Percentiles rank a stretch among this genome's conserved stretches.
Evolutionary conservation across 2,113 vertebrate genomes (phyloP).

Genomic region (Petrocephalus zakoni): DNA sequence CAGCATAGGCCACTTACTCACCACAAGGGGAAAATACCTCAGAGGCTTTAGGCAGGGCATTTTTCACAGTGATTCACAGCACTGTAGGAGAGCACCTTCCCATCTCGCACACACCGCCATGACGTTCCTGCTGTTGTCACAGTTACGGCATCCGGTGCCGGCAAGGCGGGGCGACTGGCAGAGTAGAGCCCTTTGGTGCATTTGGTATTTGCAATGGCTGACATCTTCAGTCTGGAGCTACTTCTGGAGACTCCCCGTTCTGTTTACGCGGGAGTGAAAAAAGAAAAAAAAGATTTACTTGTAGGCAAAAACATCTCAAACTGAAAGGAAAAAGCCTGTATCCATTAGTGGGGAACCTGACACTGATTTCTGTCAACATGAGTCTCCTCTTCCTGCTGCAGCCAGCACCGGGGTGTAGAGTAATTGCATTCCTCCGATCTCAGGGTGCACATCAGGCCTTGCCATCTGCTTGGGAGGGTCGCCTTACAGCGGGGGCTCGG

Average conservation of each 20-base stretch:
- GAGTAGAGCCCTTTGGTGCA: constrained; percentile 48
- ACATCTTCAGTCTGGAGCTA: constrained; percentile 45
- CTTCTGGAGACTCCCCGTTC: not conserved
- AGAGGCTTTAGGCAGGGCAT: not conserved
- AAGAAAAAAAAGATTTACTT: constrained; percentile 30
- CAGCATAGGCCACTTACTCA: not conserved
- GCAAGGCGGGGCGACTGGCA: constrained; percentile 34
- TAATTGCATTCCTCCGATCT: constrained; percentile 7
- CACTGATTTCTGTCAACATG: constrained; percentile 4
- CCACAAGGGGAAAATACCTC: not conserved
- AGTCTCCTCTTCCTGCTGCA: constrained; percentile 1
- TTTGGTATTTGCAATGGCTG: constrained; percentile 38
- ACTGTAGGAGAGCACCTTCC: not conserved
- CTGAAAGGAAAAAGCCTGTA: constrained; percentile 21
- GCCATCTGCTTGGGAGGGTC: constrained; percentile 9
- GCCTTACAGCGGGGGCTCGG: not conserved
- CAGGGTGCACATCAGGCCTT: constrained; percentile 3
- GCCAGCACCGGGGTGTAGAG: not conserved
- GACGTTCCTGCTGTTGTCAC: not conserved
- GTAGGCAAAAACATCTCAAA: constrained; percentile 28
- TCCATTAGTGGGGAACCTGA: constrained; percentile 34
- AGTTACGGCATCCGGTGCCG: not conserved
- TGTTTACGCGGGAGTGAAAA: not conserved
- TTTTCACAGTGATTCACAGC: not conserved
- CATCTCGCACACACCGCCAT: not conserved